Evolutionary conservation across 2,888 invertebrate species (phyloP).

Genomic region (Steinernema scapterisci): DNA sequence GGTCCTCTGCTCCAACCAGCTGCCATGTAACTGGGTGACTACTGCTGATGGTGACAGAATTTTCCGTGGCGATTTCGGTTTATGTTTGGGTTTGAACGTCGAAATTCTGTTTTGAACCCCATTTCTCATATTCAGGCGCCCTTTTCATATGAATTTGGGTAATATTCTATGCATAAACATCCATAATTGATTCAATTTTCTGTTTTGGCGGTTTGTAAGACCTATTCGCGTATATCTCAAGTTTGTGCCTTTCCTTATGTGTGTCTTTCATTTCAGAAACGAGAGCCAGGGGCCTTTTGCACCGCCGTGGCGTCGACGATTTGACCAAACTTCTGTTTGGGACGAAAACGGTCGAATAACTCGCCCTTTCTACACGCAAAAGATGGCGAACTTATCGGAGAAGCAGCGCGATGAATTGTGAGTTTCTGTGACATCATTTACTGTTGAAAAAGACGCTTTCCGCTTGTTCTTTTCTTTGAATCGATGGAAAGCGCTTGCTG

Average conservation of each 20-base stretch:
- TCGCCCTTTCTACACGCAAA: not conserved
- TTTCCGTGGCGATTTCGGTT: not conserved
- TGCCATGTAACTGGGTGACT: constrained; percentile 10
- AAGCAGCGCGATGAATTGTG: constrained; percentile 99
- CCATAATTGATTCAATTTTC: too few relatives aligned
- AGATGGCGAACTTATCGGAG: constrained; percentile 86
- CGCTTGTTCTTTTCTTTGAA: constrained; percentile 15
- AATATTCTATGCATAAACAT: too few relatives aligned
- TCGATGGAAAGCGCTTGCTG: constrained; percentile 13
- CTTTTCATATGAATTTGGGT: too few relatives aligned
- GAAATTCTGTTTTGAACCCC: too few relatives aligned
- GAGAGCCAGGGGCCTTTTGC: not conserved
- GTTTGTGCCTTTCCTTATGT: too few relatives aligned
- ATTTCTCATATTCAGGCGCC: too few relatives aligned
- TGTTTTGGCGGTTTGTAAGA: too few relatives aligned
- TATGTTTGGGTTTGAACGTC: not conserved
- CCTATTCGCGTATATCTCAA: not conserved
- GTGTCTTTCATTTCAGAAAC: constrained; percentile 3
- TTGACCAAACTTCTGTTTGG: constrained; percentile 30
- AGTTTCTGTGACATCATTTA: constrained; percentile 72
- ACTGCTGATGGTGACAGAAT: constrained; percentile 12
- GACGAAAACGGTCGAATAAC: constrained; percentile 6
- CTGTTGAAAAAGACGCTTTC: constrained; percentile 2
- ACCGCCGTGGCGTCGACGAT: constrained; percentile 26
- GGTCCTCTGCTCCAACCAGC: constrained; percentile 2